Evolutionary conservation across 2,888 invertebrate species (phyloP).

Genomic region (Thereva unica): DNA sequence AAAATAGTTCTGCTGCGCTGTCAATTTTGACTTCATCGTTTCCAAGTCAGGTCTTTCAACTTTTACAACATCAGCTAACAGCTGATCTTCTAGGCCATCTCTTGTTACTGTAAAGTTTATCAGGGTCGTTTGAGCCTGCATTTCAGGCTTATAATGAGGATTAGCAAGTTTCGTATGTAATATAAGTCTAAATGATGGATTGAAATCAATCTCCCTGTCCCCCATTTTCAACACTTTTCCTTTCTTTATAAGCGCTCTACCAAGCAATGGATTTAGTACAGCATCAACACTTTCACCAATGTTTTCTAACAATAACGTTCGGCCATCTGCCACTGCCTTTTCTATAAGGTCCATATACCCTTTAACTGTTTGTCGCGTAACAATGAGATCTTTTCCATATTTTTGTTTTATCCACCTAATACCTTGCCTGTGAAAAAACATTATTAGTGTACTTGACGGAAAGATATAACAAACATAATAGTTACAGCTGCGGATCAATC

Average conservation of each 20-base stretch:
- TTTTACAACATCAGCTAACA: slow-evolving; percentile 91
- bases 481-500: slow-evolving; percentile 86
- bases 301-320: slow-evolving; percentile 82
- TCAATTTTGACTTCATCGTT: slow-evolving; percentile 76
- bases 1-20: slow-evolving; percentile 91
- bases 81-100: slow-evolving; percentile 91
- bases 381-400: slow-evolving; percentile 73
- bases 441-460: neutral
- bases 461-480: slow-evolving; percentile 32
- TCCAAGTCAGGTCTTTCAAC: slow-evolving; percentile 91
- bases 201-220: slow-evolving; percentile 89
- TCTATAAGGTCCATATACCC: slow-evolving; percentile 86
- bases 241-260: slow-evolving; percentile 85
- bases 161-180: slow-evolving; percentile 93
- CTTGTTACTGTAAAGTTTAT: slow-evolving; percentile 95
- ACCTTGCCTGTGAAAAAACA: slow-evolving; percentile 66
- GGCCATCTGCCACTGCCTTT: slow-evolving; percentile 72
- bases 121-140: slow-evolving; percentile 93
- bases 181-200: slow-evolving; percentile 78
- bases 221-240: slow-evolving; percentile 84
- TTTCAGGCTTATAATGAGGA: slow-evolving; percentile 95
- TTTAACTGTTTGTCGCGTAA: slow-evolving; percentile 77
- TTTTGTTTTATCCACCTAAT: slow-evolving; percentile 94
- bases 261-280: slow-evolving; percentile 85
- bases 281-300: slow-evolving; percentile 89